Evolutionary conservation across 2,888 invertebrate species (phyloP), one percentile per base, ranked within the genome.

Genomic region (Meta bourneti): DNA sequence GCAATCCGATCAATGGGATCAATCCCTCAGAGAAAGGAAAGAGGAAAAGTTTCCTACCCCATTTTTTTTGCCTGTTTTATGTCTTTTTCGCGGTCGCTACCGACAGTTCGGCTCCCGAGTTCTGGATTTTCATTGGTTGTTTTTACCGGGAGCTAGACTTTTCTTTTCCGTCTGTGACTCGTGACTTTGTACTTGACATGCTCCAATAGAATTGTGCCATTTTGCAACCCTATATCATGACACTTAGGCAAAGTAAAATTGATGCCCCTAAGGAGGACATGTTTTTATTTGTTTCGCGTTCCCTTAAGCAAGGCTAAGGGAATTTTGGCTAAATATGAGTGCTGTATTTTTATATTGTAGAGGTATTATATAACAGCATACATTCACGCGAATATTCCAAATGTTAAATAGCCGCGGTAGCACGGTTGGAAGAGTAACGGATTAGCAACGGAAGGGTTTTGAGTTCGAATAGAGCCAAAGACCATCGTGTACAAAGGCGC

Each of bases 1-100:
- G 16, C 74, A 84, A 84, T 84, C 74, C 84, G 84, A 84, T 84
- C 84, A 84, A 84, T 84, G 84, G 72, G 74, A 16, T 75, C 74
- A 84, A 75, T 84, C 84, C 20, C 19, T 69, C 19, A 51, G 16
- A 51, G 49, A 52, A 75, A 75, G 71, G 70, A 82, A 71, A 51
- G 13, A 71, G 34, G 54, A 84, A 75, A 61, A 52, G 51, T 72
- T 71, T 48, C 70, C 82, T 51, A 82, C 51, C 72, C 72, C 52
- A 51, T 82, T 69, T 71, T 82, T n/a, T 72, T 80, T 75, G 72
- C n/a, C 34, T 34, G 74, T n/a, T 61, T 83, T 20, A 20, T 9
- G 34, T 34, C 61, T 71, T 82, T 82, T 48, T 79, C 20, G 20
- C 16, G 51, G 72, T 48, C 54, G 13, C 19, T 84, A 84, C 54